A percentile compares a stretch with the other conserved stretches of the same genome.
Conservation (phyloP, 2,888 invertebrate genomes). For the Sphinx pinastri region DNA sequence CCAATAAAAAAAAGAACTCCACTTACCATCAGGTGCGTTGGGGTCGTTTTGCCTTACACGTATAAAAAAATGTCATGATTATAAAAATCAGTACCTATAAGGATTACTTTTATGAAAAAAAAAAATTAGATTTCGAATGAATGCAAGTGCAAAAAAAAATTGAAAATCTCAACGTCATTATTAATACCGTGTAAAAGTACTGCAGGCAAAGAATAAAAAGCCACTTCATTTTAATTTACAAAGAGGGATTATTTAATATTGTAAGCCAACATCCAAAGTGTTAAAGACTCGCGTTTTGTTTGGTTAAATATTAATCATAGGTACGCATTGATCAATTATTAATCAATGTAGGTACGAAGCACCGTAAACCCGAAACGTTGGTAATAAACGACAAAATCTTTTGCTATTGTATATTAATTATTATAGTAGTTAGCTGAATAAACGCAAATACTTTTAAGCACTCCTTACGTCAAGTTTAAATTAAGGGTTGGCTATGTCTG, state of each 20-base stretch:
- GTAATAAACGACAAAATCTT: conserved; percentile 43
- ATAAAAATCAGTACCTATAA: too few relatives aligned
- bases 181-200: neutral
- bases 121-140: neutral
- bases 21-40: too few relatives aligned
- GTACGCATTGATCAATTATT: neutral
- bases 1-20: too few relatives aligned
- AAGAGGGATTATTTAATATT: conserved; percentile 39
- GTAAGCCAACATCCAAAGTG: conserved; percentile 30
- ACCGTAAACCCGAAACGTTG: conserved; percentile 34
- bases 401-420: conserved; percentile 49
- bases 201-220: conserved; percentile 31
- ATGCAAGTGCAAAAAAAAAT: neutral
- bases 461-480: conserved; percentile 75
- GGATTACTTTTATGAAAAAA: neutral
- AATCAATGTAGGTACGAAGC: conserved; percentile 13
- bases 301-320: conserved; percentile 26
- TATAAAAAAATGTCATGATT: too few relatives aligned
- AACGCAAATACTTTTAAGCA: conserved; percentile 60
- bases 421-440: conserved; percentile 57
- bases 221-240: conserved; percentile 37
- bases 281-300: conserved; percentile 21
- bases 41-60: too few relatives aligned
- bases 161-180: neutral
- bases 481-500: conserved; percentile 74